A percentile compares a stretch with the other conserved stretches of the same genome.
phyloP scores from a whole-genome alignment of 2,888 invertebrate genomes.

The Diplazon laetatorius region DNA sequence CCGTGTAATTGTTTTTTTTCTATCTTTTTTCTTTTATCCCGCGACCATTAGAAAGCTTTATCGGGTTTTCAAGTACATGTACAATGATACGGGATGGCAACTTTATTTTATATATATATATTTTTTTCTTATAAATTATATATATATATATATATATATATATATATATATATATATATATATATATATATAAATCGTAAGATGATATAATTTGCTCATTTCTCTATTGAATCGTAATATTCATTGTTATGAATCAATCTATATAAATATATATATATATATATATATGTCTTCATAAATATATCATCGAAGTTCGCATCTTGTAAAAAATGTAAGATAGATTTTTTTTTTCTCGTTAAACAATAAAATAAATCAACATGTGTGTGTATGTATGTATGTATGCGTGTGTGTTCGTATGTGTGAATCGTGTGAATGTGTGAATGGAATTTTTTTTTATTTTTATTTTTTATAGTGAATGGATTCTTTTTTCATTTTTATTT shows the following conservation, averaged over 20 bases:
- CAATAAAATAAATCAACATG: constrained; percentile 14
- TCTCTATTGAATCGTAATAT: neutral
- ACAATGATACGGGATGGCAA: constrained; percentile 21
- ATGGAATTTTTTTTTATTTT: too few species aligned
- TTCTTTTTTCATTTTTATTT: too few species aligned
- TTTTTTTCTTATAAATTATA: too few species aligned
- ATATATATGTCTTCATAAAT: too few species aligned
- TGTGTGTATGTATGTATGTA: constrained; percentile 4
- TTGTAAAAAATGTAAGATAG: constrained; percentile 26
- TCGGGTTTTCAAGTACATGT: constrained; percentile 19
- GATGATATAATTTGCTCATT: neutral
- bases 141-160: too few species aligned
- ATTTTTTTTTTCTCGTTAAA: constrained; percentile 7
- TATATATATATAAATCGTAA: constrained; percentile 20
- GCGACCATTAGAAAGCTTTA: neutral
- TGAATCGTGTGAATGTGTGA: too few species aligned
- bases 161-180: constrained; percentile 20
- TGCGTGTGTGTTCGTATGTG: constrained; percentile 2
- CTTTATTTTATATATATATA: too few species aligned
- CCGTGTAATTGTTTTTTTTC: too few species aligned
- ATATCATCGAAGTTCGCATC: constrained; percentile 4
- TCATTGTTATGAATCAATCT: constrained; percentile 8
- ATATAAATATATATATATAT: too few species aligned
- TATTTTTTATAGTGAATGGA: too few species aligned
- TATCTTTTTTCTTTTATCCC: too few species aligned